Conservation (phyloP, 2,113 vertebrate genomes). For the Pan paniscus region DNA sequence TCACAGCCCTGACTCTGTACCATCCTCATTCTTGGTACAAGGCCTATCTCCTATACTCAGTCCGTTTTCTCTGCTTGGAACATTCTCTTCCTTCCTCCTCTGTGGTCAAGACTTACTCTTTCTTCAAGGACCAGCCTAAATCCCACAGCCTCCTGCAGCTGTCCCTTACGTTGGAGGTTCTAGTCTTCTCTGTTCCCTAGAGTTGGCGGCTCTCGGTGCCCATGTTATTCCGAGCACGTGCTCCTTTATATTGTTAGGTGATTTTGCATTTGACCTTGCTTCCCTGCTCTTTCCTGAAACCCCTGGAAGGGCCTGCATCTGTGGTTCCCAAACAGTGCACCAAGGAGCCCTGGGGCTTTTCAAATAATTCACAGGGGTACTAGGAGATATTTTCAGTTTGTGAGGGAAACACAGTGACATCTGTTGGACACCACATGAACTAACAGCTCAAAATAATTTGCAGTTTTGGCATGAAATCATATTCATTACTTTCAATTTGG, state of each 20-base stretch:
- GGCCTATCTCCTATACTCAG: not conserved
- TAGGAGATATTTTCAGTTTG: not conserved
- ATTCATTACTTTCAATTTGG: not conserved
- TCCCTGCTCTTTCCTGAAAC: not conserved
- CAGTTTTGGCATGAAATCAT: not conserved
- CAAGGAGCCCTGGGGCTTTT: not conserved
- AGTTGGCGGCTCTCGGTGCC: not conserved
- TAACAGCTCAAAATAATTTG: not conserved
- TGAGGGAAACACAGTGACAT: not conserved
- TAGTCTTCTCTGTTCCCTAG: not conserved
- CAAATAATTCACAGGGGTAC: not conserved
- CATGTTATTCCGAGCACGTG: not conserved
- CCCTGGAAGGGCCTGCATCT: not conserved
- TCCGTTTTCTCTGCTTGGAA: not conserved
- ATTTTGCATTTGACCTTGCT: not conserved
- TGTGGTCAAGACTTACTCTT: not conserved
- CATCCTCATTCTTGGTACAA: not conserved
- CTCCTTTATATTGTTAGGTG: not conserved
- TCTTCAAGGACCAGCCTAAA: not conserved
- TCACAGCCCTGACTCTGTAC: not conserved
- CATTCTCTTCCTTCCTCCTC: not conserved
- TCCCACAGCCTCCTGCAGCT: not conserved
- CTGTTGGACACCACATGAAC: not conserved
- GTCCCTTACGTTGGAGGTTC: not conserved
- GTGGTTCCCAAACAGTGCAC: not conserved